These are phyloP conservation scores for Halcyon leucocephala DNA, from an alignment of 2,797 vertebrate genomes.

Conservation along the genomic window DNA sequence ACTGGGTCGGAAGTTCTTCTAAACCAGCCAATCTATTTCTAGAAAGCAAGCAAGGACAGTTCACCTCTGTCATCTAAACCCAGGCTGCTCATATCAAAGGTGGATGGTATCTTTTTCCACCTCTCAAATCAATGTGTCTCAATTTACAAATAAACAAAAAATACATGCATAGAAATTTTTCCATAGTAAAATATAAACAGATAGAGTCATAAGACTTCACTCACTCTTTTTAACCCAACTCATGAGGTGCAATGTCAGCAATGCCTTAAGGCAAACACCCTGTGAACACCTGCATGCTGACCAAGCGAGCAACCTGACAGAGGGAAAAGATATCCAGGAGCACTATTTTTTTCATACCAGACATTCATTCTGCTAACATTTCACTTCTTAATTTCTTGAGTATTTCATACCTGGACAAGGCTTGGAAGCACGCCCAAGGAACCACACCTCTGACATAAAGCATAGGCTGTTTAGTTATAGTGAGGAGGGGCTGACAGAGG, in stretches of 20 bases:
- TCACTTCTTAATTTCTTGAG: not conserved
- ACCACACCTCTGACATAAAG: constrained; percentile 78
- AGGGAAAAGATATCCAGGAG: not conserved
- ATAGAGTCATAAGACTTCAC: not conserved
- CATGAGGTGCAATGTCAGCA: not conserved
- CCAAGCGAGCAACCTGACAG: not conserved
- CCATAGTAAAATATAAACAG: not conserved
- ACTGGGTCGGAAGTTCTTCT: no score
- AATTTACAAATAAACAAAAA: not conserved
- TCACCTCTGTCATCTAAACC: not conserved
- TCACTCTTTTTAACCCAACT: not conserved
- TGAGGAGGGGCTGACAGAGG: constrained; percentile 76
- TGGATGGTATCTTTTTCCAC: not conserved
- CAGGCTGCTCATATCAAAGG: not conserved
- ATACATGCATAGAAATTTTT: rapidly evolving
- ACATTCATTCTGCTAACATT: not conserved
- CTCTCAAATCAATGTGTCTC: not conserved
- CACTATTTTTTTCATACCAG: not conserved
- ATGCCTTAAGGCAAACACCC: not conserved
- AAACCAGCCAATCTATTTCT: no score
- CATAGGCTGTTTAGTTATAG: constrained; percentile 70
- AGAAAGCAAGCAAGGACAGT: no score
- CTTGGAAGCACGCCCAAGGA: constrained; percentile 78
- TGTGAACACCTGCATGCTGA: not conserved
- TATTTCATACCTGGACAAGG: constrained; percentile 81